Percentiles rank a stretch among this genome's conserved stretches.
These are phyloP conservation scores for Chiridota heheva DNA, from an alignment of 35 echinoderm and acorn worm species.

Conservation along the genomic window DNA sequence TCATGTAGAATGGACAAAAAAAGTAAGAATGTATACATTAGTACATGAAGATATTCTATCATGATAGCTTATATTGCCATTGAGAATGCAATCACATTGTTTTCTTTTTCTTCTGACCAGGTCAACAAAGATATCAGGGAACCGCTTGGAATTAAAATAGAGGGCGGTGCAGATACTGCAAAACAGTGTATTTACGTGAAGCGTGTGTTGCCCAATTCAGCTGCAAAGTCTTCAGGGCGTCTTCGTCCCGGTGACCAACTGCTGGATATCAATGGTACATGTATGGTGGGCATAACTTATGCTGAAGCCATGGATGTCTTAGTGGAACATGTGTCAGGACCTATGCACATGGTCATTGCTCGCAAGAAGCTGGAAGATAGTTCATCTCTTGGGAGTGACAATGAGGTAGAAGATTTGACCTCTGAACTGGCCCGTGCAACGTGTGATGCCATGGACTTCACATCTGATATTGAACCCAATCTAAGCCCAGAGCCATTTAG, in stretches of 20 bases:
- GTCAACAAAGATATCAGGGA: slow-evolving; percentile 57
- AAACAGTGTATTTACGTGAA: slow-evolving; percentile 73
- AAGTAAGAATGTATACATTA: no score
- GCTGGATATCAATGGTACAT: slow-evolving; percentile 74
- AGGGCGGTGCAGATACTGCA: slow-evolving; percentile 77
- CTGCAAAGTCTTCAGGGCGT: slow-evolving; percentile 44
- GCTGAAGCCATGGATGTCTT: slow-evolving; percentile 79
- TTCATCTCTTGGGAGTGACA: slow-evolving; percentile 25
- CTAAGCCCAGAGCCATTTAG: slow-evolving; percentile 8
- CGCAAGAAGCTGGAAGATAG: slow-evolving; percentile 24
- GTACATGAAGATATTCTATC: no score
- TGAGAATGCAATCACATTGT: no score
- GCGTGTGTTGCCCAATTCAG: slow-evolving; percentile 36
- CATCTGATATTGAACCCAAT: background rate
- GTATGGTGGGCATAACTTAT: slow-evolving; percentile 93
- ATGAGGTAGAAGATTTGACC: slow-evolving; percentile 50
- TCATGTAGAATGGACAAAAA: no score
- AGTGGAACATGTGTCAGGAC: slow-evolving; percentile 27
- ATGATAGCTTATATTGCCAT: no score
- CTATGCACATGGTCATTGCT: slow-evolving; percentile 35
- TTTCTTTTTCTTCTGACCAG: no score
- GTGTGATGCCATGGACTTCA: slow-evolving; percentile 7
- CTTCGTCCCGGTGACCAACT: slow-evolving; percentile 75
- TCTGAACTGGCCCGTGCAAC: slow-evolving; percentile 63
- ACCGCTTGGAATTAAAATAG: slow-evolving; percentile 67